Evolutionary conservation across 2,113 vertebrate species (phyloP).

Genomic region (Tonatia bakeri): DNA sequence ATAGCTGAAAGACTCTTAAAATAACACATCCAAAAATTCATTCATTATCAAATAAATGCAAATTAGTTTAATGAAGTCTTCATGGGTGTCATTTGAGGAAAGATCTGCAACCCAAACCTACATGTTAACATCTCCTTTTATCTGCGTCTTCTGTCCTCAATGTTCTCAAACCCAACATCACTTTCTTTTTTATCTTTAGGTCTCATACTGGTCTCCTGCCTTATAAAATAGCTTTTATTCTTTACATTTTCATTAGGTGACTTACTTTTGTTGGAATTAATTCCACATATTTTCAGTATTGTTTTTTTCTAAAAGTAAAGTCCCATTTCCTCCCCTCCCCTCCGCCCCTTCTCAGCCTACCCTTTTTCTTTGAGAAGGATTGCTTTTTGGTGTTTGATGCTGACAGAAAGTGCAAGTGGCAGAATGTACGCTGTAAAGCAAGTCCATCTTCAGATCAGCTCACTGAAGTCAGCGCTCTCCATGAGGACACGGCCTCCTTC

Average conservation of each 20-base stretch:
- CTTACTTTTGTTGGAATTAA: neutral
- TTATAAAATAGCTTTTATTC: neutral
- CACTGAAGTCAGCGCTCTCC: neutral
- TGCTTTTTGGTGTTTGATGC: neutral
- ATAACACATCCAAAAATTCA: neutral
- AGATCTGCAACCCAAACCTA: neutral
- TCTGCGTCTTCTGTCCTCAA: neutral
- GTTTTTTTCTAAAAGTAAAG: neutral
- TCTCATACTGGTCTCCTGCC: neutral
- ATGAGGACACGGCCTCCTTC: neutral
- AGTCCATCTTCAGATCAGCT: neutral
- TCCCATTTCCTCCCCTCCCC: neutral
- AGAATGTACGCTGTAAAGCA: neutral
- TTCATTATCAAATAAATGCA: constrained; percentile 36
- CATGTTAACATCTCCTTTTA: neutral
- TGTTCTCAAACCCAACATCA: neutral
- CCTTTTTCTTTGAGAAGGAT: neutral
- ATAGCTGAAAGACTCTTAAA: neutral
- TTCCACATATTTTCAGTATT: neutral
- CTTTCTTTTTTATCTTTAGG: neutral
- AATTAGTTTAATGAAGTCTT: constrained; percentile 13
- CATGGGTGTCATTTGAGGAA: neutral
- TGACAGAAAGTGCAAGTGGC: neutral
- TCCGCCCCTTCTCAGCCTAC: neutral
- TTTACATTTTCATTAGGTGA: neutral